Percentiles rank a stretch among this genome's conserved stretches.
Conservation (phyloP, 2,888 invertebrate species). For the Ditula angustiorana region DNA sequence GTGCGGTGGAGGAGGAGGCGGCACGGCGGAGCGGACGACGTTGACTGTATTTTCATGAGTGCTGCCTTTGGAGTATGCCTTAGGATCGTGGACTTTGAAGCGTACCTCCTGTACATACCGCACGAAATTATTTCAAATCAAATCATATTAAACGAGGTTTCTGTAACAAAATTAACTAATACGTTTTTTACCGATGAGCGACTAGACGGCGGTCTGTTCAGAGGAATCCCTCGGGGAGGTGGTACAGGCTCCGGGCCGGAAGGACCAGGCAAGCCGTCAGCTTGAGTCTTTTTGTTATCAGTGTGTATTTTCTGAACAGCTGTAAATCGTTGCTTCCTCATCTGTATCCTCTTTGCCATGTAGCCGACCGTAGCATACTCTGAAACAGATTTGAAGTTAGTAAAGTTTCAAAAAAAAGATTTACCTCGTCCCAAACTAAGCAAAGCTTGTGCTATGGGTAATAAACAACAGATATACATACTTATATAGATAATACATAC, state of each 20-base stretch:
- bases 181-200: slow-evolving; percentile 1
- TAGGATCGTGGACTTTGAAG: slow-evolving; percentile 97
- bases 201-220: not conserved
- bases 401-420: too few relatives aligned
- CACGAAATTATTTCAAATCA: not conserved
- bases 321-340: slow-evolving; percentile 96
- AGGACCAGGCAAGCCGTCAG: not conserved
- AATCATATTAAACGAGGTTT: not conserved
- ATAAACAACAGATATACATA: too few relatives aligned
- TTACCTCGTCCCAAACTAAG: too few relatives aligned
- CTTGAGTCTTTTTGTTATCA: not conserved
- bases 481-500: too few relatives aligned
- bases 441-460: too few relatives aligned
- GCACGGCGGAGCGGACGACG: slow-evolving; percentile 75
- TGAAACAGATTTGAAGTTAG: slow-evolving; percentile 68
- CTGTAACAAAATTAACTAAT: not conserved
- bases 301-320: slow-evolving; percentile 92
- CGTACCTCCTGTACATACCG: slow-evolving; percentile 92
- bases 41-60: slow-evolving; percentile 96
- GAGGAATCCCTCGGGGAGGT: not conserved
- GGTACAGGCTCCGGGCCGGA: slow-evolving; percentile 12
- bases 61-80: slow-evolving; percentile 96
- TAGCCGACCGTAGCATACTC: slow-evolving; percentile 99
- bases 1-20: slow-evolving; percentile 57
- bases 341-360: slow-evolving; percentile 98